These are phyloP conservation scores for Oreochromis niloticus DNA, from an alignment of 2,113 vertebrate species.

Conservation along the genomic window DNA sequence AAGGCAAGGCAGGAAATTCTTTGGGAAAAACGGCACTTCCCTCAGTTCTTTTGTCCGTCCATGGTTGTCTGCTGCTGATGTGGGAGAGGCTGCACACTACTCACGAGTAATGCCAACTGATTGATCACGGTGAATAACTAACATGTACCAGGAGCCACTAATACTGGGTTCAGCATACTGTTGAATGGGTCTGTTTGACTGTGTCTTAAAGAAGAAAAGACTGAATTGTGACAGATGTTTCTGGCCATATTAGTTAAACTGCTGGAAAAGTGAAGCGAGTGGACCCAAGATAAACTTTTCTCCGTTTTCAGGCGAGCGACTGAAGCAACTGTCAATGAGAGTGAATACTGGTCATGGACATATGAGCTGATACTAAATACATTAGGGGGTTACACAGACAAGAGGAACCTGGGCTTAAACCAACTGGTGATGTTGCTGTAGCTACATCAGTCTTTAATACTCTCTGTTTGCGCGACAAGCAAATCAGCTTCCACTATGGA, in stretches of 20 bases:
- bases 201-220: not conserved
- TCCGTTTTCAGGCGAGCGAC: accelerated
- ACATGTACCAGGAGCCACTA: not conserved
- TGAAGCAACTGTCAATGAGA: not conserved
- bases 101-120: not conserved
- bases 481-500: not conserved
- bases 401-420: not conserved
- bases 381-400: not conserved
- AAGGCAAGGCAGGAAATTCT: conserved; percentile 70
- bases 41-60: conserved; percentile 39
- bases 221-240: not conserved
- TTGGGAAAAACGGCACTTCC: conserved; percentile 53
- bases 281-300: not conserved
- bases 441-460: not conserved
- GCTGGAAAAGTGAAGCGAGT: not conserved
- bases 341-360: not conserved
- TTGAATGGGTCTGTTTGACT: not conserved
- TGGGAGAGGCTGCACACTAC: not conserved
- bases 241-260: not conserved
- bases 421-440: not conserved
- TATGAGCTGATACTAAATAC: not conserved
- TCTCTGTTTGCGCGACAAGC: accelerated
- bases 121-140: not conserved
- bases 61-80: conserved; percentile 26
- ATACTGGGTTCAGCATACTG: not conserved